These are phyloP conservation scores for Cassiopea xamachana DNA, from an alignment of 30 jellyfish, hydroid and myxozoan genomes.

Conservation along the genomic window DNA sequence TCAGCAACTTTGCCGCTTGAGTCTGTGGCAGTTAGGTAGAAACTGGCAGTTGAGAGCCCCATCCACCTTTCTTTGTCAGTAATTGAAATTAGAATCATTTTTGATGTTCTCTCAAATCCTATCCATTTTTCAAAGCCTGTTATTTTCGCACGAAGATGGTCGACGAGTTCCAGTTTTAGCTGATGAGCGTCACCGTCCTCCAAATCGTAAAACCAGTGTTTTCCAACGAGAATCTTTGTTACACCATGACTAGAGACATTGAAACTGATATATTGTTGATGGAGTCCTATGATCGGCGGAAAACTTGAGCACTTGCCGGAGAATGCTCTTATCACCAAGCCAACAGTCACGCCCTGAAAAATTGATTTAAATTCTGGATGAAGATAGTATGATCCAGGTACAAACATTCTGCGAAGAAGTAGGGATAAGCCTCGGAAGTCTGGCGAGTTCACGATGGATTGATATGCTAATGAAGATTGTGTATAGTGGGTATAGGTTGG, in stretches of 20 bases:
- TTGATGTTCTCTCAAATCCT: conserved; percentile 38
- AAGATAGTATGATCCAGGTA: conserved; percentile 55
- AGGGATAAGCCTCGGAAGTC: conserved; percentile 68
- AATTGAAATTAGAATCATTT: conserved; percentile 30
- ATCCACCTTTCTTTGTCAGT: conserved; percentile 61
- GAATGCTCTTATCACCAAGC: conserved; percentile 31
- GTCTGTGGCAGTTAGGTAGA: conserved; percentile 78
- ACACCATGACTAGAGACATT: conserved; percentile 54
- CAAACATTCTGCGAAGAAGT: conserved; percentile 65
- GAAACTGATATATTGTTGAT: conserved; percentile 22
- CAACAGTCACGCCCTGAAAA: conserved; percentile 45
- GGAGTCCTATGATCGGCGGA: conserved; percentile 54
- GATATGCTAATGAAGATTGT: background rate
- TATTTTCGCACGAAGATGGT: conserved; percentile 8
- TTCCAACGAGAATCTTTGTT: conserved; percentile 23
- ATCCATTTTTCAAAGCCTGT: conserved; percentile 59
- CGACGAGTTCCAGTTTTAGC: conserved; percentile 18
- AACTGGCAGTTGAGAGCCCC: conserved; percentile 3
- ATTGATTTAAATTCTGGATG: conserved; percentile 60
- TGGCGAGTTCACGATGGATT: background rate
- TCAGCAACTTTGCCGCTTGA: conserved; percentile 47
- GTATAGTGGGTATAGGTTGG: conserved; percentile 34
- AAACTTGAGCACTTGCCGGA: conserved; percentile 63
- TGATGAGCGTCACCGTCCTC: conserved; percentile 79
- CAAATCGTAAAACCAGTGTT: conserved; percentile 69